Conservation (phyloP, 2,113 vertebrate species). For the Hippocampus barbouri region DNA sequence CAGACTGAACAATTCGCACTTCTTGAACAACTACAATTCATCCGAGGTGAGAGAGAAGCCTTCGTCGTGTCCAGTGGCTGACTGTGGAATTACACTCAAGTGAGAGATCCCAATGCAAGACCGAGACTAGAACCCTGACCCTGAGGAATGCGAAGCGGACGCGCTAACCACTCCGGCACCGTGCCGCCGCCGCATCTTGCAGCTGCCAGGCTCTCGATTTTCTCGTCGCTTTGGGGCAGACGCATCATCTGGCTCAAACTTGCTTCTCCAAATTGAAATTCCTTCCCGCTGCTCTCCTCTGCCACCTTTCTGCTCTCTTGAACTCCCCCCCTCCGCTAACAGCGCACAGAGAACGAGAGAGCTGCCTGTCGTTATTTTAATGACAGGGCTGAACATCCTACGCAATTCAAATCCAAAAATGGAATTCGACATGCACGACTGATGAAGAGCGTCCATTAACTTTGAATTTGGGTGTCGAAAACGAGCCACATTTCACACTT, state of each 20-base stretch:
- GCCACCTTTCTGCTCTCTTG: neutral
- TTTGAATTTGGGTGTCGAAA: neutral
- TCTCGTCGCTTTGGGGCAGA: neutral
- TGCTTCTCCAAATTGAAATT: neutral
- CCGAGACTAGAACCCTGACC: no score
- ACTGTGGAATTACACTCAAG: no score
- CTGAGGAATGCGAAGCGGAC: no score
- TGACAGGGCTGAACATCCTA: neutral
- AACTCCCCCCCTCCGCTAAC: neutral
- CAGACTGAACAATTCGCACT: no score
- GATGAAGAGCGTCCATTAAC: neutral
- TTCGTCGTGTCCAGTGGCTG: no score
- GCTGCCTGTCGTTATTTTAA: neutral
- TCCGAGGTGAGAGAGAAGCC: no score
- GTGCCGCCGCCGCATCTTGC: no score
- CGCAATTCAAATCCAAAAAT: neutral
- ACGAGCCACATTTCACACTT: neutral
- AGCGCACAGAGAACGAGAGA: neutral
- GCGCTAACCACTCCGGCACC: neutral
- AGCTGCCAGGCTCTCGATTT: no score
- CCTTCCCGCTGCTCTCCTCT: neutral
- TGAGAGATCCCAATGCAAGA: no score
- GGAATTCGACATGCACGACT: neutral
- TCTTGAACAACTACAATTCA: no score
- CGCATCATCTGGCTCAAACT: neutral